Conservation (phyloP, 64 coral and sea anemone species). For the Actinia equina region DNA sequence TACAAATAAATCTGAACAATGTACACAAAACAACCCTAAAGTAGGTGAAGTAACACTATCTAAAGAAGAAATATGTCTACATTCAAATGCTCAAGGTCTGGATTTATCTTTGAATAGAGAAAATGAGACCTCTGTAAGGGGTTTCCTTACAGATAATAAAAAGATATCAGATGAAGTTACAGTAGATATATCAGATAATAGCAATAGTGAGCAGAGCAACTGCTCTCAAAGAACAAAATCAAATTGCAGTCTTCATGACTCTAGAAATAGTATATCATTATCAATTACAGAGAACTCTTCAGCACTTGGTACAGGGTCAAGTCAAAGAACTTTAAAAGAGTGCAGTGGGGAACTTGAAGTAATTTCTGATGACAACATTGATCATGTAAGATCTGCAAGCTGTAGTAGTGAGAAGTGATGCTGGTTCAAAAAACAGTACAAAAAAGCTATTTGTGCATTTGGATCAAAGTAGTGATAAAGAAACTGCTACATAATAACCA, state of each 20-base stretch:
- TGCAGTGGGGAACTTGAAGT: neutral
- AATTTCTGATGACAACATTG: neutral
- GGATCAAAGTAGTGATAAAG: conserved; percentile 1
- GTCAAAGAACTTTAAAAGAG: conserved; percentile 18
- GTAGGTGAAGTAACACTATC: neutral
- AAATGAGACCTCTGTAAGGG: neutral
- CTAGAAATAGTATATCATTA: neutral
- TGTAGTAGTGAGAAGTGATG: neutral
- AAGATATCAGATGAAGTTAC: neutral
- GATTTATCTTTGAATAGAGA: neutral
- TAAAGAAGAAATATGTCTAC: neutral
- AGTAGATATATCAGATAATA: neutral
- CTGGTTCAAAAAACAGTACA: neutral
- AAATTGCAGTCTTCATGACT: neutral
- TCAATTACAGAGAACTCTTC: neutral
- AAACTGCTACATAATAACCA: neutral
- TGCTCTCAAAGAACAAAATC: neutral
- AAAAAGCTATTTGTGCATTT: neutral
- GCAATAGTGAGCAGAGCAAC: neutral
- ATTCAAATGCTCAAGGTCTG: neutral
- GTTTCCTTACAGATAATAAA: neutral
- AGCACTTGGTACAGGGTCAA: neutral
- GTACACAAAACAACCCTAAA: neutral
- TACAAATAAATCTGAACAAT: neutral
- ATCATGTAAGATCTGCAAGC: neutral